Evolutionary conservation across 2,113 vertebrate genomes (phyloP), one percentile per base, ranked within the genome.

Genomic region (Salminus brasiliensis): DNA sequence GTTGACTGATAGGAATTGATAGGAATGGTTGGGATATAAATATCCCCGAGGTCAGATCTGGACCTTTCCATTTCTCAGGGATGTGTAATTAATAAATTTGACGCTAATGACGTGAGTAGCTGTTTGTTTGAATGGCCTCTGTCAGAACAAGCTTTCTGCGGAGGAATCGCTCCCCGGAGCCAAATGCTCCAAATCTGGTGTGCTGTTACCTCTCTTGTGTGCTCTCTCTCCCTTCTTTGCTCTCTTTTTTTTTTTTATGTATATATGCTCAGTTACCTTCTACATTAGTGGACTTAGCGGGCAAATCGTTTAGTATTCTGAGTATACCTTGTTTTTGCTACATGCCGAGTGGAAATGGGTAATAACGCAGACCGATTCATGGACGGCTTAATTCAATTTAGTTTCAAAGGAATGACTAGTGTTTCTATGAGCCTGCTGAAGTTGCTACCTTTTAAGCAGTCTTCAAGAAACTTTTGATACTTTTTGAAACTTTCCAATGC

Each of bases 41-140:
- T 52, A 66, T 34, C 57, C 45, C 2, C 27, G 10, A 8, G 45
- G 57, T 59, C 65, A 65, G 45, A 60, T 52, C 34, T 4, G 23
- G 36, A 57, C 10, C 21, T 11, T 18, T 66, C 23, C 32, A 60
- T 70, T 72, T 30, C 49, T 45, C 63, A 62, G 62, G 41, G 43
- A 41, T 23, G 29, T 74, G n/a, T 66, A 79, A 81, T 84, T 73
- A 81, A 78, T 76, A 67, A 57, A 75, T 76, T 57, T 30, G 25
- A 16, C 29, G 41, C 15, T 55, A 77, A 47, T 43, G 65, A 72
- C 36, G 45, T 55, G 27, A 32, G 15, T 29, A 23, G n/a, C 43
- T 53, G 32, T 70, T 23, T 70, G 45, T 72, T 53, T 16, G 36
- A 72, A 21, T 8, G 30, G 30, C 16, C 74, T 53, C 47, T 79